Conservation (phyloP, 2,888 invertebrate species). For the Scotopteryx bipunctaria region DNA sequence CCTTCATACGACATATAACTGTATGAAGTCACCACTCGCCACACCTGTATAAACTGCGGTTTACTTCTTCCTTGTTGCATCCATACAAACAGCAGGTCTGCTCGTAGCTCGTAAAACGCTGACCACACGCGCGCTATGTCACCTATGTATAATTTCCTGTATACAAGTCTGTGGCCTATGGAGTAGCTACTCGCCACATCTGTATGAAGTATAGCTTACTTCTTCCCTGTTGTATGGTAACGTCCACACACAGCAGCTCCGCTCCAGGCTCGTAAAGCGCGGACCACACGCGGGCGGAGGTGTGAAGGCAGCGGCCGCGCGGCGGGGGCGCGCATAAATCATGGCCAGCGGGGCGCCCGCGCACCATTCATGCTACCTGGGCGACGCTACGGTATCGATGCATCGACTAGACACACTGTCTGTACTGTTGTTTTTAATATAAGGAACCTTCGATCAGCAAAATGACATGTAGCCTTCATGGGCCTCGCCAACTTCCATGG, state of each 20-base stretch:
- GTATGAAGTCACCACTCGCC: too few species aligned
- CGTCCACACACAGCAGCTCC: slow-evolving; percentile 21
- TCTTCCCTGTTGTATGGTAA: slow-evolving; percentile 42
- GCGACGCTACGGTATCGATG: slow-evolving; percentile 50
- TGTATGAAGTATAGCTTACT: background rate
- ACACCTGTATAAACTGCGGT: too few species aligned
- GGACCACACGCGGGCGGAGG: slow-evolving; percentile 83
- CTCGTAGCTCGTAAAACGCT: background rate
- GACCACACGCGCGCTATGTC: too few species aligned
- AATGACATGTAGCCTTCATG: too few species aligned
- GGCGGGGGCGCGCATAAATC: slow-evolving; percentile 80
- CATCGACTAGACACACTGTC: slow-evolving; percentile 71
- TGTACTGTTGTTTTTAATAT: slow-evolving; percentile 46
- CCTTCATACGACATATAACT: too few species aligned
- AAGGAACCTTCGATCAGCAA: too few species aligned
- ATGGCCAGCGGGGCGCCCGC: slow-evolving; percentile 78
- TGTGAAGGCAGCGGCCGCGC: slow-evolving; percentile 77
- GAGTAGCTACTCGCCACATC: background rate
- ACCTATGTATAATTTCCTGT: too few species aligned
- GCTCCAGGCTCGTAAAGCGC: slow-evolving; percentile 73
- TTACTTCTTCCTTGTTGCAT: background rate
- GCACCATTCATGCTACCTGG: slow-evolving; percentile 77
- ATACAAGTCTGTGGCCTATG: too few species aligned
- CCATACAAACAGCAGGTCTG: background rate
- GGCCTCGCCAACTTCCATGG: too few species aligned